Evolutionary conservation across 2,888 invertebrate species (phyloP).

Genomic region (Cerceris ruficornis): DNA sequence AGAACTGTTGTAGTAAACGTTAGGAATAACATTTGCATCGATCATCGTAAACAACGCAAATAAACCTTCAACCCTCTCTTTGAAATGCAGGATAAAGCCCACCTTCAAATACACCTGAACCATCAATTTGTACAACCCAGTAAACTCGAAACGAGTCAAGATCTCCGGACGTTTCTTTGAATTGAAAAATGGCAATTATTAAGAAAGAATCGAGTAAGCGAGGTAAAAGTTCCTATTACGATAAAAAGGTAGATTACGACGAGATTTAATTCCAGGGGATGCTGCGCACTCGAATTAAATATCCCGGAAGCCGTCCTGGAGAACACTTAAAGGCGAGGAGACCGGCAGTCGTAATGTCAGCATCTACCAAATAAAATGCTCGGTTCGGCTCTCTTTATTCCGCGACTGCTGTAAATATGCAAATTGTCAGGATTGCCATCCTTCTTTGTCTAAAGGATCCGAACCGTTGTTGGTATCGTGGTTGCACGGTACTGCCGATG

Average conservation of each 20-base stretch:
- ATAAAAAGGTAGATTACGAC: conserved; percentile 44
- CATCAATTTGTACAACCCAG: not conserved
- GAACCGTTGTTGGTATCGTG: conserved; percentile 32
- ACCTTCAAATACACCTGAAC: no score
- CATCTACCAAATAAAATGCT: conserved; percentile 66
- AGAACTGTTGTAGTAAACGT: no score
- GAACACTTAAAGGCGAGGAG: conserved; percentile 34
- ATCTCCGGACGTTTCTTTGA: not conserved
- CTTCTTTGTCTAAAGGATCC: conserved; percentile 64
- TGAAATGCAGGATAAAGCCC: no score
- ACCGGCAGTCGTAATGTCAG: conserved; percentile 59
- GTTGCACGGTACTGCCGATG: conserved; percentile 64
- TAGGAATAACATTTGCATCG: no score
- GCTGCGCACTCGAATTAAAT: conserved; percentile 47
- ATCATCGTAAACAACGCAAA: no score
- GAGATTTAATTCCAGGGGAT: conserved; percentile 42
- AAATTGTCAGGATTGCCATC: conserved; percentile 68
- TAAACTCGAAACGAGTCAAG: not conserved
- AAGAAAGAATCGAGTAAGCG: not conserved
- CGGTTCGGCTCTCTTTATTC: conserved; percentile 68
- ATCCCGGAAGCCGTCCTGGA: conserved; percentile 42
- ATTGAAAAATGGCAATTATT: not conserved
- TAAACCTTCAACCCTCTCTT: no score
- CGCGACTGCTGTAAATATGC: conserved; percentile 67
- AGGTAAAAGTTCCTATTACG: conserved; percentile 35